phyloP scores from a whole-genome alignment of 2,797 vertebrate species.

The Cottoperca gobio region DNA sequence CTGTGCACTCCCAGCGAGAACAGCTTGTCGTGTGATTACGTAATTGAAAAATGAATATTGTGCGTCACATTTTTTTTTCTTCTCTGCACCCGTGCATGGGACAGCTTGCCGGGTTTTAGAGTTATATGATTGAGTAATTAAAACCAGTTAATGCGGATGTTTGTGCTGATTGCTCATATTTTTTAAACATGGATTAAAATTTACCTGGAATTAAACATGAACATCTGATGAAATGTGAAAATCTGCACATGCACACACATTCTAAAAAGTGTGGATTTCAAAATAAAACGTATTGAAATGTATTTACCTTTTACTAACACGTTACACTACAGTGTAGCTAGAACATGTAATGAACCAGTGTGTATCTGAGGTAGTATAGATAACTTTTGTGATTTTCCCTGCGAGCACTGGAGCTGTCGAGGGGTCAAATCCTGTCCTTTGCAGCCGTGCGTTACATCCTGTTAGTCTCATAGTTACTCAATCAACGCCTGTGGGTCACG shows the following conservation, averaged over 20 bases:
- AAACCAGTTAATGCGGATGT: slow-evolving; percentile 43
- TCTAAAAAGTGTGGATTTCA: background rate
- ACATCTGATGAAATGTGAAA: background rate
- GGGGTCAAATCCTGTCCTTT: slow-evolving; percentile 33
- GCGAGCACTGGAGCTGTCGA: background rate
- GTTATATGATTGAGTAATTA: slow-evolving; percentile 62
- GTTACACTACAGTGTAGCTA: slow-evolving; percentile 9
- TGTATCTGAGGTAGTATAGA: slow-evolving; percentile 22
- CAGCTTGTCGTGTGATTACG: slow-evolving; percentile 74
- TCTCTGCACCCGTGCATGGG: slow-evolving; percentile 18
- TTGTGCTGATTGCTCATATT: slow-evolving; percentile 23
- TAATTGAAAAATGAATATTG: slow-evolving; percentile 69
- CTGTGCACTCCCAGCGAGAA: slow-evolving; percentile 58
- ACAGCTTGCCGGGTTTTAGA: slow-evolving; percentile 62
- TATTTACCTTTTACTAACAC: background rate
- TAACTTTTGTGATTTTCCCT: slow-evolving; percentile 20
- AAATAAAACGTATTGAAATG: too few species aligned
- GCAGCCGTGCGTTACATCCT: slow-evolving; percentile 35
- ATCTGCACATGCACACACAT: background rate
- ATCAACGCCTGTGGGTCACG: slow-evolving; percentile 50
- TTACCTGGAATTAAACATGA: background rate
- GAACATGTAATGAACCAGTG: slow-evolving; percentile 9
- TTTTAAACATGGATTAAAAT: background rate
- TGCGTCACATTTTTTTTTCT: slow-evolving; percentile 35
- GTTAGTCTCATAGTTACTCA: slow-evolving; percentile 46